Conservation (phyloP, 37 sponge, comb jelly and placozoan species). For the Mnemiopsis leidyi region DNA sequence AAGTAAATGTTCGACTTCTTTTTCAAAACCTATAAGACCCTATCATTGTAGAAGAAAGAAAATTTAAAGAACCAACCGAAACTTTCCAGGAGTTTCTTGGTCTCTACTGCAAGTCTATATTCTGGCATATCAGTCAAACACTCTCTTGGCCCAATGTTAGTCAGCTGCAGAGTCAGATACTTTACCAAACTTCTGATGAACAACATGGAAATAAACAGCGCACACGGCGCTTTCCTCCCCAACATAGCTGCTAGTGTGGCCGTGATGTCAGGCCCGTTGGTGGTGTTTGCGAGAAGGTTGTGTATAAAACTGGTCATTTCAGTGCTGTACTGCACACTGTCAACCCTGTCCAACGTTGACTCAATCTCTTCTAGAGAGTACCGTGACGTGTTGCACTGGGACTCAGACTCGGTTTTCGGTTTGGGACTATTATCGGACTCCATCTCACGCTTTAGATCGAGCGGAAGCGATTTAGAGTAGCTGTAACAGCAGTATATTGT, state of each 20-base stretch:
- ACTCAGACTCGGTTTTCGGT: too few relatives aligned
- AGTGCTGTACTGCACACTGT: neutral
- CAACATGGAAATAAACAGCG: neutral
- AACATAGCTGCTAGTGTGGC: neutral
- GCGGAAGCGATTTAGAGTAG: neutral
- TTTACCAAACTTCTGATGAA: slow-evolving; percentile 4
- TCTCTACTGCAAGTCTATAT: slow-evolving; percentile 15
- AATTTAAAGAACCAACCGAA: slow-evolving; percentile 6
- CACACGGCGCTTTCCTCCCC: neutral
- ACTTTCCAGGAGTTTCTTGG: neutral
- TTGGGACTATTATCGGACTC: neutral
- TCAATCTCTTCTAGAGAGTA: slow-evolving; percentile 10
- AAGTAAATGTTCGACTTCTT: too few relatives aligned
- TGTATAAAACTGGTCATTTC: slow-evolving; percentile 48
- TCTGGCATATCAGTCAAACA: slow-evolving; percentile 53
- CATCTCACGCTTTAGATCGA: neutral
- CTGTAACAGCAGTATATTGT: slow-evolving; percentile 24
- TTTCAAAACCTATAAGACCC: neutral
- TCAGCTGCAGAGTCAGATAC: slow-evolving; percentile 51
- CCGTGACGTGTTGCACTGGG: too few relatives aligned
- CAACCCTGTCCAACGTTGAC: neutral
- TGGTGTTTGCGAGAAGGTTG: slow-evolving; percentile 39
- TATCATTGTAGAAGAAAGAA: neutral
- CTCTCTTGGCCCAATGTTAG: slow-evolving; percentile 53
- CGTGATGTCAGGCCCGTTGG: neutral